These are phyloP conservation scores for Apotomis capreana DNA, from an alignment of 2,888 invertebrate species.

Conservation along the genomic window DNA sequence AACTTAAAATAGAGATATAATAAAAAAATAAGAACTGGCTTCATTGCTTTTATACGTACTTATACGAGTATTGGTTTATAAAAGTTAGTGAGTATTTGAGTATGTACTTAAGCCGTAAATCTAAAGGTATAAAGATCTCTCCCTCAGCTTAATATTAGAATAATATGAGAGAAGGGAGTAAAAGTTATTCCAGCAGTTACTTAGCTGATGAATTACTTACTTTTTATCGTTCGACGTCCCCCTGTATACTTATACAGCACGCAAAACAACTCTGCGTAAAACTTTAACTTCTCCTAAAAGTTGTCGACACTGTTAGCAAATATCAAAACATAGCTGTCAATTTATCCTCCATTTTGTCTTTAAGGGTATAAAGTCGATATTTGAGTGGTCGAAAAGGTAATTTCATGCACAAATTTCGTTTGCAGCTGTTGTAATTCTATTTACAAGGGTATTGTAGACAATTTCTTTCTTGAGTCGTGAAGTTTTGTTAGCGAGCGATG, in stretches of 20 bases:
- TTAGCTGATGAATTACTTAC: conserved; percentile 54
- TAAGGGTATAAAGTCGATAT: conserved; percentile 31
- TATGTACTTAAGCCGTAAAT: background rate
- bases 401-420: conserved; percentile 42
- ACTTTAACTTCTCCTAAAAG: conserved; percentile 57
- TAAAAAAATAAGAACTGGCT: no score
- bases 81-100: no score
- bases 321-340: conserved; percentile 40
- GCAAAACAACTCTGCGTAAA: conserved; percentile 66
- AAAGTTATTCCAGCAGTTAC: conserved; percentile 34
- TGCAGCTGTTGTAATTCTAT: conserved; percentile 42
- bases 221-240: conserved; percentile 53
- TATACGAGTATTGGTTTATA: no score
- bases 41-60: no score
- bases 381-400: conserved; percentile 45
- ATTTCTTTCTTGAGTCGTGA: conserved; percentile 40
- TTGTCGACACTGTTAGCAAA: conserved; percentile 47
- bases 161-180: conserved; percentile 23
- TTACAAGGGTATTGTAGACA: conserved; percentile 43
- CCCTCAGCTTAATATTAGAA: conserved; percentile 3
- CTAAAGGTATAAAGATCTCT: background rate
- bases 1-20: no score
- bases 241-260: conserved; percentile 56
- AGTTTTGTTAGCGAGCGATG: conserved; percentile 41
- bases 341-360: conserved; percentile 43